These are phyloP conservation scores for Thumatha senex DNA, from an alignment of 2,888 invertebrate genomes.

Conservation along the genomic window DNA sequence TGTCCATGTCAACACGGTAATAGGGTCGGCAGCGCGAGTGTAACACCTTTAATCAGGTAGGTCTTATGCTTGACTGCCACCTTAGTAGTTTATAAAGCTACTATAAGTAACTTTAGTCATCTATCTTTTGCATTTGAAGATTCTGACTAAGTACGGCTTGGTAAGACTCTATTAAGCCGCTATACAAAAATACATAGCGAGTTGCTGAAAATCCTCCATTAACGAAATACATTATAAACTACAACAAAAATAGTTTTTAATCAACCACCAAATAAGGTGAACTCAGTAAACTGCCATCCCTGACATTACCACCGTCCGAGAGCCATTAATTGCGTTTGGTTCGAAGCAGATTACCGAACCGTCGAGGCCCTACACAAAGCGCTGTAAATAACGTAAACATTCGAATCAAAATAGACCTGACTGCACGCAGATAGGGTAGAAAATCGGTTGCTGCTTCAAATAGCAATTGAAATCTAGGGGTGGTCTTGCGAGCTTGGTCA, in stretches of 20 bases:
- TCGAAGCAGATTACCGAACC: slow-evolving; percentile 72
- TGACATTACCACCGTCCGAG: slow-evolving; percentile 46
- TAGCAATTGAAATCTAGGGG: slow-evolving; percentile 64
- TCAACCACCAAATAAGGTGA: slow-evolving; percentile 6
- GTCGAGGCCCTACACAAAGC: slow-evolving; percentile 61
- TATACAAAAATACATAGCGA: too few relatives aligned
- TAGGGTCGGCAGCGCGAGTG: too few relatives aligned
- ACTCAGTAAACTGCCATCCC: slow-evolving; percentile 41
- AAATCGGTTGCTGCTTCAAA: slow-evolving; percentile 33
- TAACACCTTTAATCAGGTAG: too few relatives aligned
- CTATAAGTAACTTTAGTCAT: too few relatives aligned
- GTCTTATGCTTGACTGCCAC: too few relatives aligned
- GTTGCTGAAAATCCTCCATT: too few relatives aligned
- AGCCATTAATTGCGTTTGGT: slow-evolving; percentile 77
- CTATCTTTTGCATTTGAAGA: too few relatives aligned
- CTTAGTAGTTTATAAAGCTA: too few relatives aligned
- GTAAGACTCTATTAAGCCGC: too few relatives aligned
- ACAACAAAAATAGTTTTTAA: not conserved
- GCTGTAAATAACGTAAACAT: slow-evolving; percentile 58
- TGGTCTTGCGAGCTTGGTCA: slow-evolving; percentile 18
- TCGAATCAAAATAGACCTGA: slow-evolving; percentile 43
- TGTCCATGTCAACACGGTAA: too few relatives aligned
- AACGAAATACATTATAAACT: too few relatives aligned
- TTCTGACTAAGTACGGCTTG: too few relatives aligned
- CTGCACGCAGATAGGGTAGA: slow-evolving; percentile 37